Evolutionary conservation across 2,113 vertebrate genomes (phyloP).

Genomic region (Eretmochelys imbricata): DNA sequence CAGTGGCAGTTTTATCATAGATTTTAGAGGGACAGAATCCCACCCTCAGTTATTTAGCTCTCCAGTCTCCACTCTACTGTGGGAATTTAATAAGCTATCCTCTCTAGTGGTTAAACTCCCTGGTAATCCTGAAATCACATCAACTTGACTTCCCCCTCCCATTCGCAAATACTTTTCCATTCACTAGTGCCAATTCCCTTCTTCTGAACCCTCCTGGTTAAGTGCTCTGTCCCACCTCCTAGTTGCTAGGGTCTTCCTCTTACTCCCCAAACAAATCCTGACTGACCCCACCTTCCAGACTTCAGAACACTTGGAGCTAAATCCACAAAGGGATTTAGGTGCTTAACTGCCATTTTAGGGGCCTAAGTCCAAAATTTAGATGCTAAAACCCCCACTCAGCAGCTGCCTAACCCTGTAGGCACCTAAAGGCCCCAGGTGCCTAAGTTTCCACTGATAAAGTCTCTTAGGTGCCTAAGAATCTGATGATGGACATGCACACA

Average conservation of each 20-base stretch:
- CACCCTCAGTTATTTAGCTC: neutral
- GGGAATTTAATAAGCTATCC: neutral
- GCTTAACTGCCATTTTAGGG: too few relatives aligned
- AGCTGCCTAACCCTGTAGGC: too few relatives aligned
- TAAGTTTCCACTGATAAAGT: too few relatives aligned
- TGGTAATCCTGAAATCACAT: neutral
- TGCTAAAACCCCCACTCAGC: too few relatives aligned
- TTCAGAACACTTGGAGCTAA: neutral
- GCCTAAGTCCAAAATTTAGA: too few relatives aligned
- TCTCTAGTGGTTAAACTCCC: neutral
- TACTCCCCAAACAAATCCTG: neutral
- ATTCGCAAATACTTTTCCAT: neutral
- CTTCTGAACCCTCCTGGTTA: neutral
- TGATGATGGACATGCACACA: too few relatives aligned
- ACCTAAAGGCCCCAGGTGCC: too few relatives aligned
- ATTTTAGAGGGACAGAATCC: neutral
- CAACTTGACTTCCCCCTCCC: neutral
- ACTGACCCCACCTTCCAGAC: neutral
- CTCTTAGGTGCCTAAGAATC: too few relatives aligned
- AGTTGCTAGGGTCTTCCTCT: neutral
- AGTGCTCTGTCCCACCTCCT: neutral
- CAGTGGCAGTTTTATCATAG: neutral
- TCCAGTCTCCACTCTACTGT: neutral
- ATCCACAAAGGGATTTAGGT: too few relatives aligned
- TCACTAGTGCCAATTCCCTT: neutral